Evolutionary conservation across 2,888 invertebrate species (phyloP).

Genomic region (Diadegma fenestrale): DNA sequence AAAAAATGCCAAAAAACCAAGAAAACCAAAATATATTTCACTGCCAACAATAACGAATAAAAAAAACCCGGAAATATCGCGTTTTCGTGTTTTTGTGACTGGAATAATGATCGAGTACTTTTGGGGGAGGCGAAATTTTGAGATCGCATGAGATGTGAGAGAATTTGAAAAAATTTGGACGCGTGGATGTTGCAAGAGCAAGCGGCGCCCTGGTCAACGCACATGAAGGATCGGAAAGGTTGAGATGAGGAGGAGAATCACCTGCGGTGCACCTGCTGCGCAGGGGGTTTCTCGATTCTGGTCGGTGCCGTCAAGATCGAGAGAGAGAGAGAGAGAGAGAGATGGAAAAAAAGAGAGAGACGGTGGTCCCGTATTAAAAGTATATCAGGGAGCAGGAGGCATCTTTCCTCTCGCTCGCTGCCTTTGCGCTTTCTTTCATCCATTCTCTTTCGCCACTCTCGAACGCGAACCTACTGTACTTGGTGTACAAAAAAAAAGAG

Average conservation of each 20-base stretch:
- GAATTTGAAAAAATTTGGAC: constrained; percentile 1
- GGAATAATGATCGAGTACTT: background rate
- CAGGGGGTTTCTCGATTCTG: constrained; percentile 81
- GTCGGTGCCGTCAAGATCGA: constrained; percentile 19
- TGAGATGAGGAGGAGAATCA: constrained; percentile 77
- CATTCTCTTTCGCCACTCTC: constrained; percentile 62
- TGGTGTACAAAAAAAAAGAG: constrained; percentile 14
- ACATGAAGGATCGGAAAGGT: constrained; percentile 22
- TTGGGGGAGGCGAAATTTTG: background rate
- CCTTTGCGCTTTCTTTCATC: constrained; percentile 30
- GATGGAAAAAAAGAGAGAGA: background rate
- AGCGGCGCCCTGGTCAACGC: constrained; percentile 29
- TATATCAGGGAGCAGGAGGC: constrained; percentile 63
- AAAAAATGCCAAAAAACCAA: background rate
- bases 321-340: background rate
- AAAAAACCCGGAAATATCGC: background rate
- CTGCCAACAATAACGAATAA: background rate
- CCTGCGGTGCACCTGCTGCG: constrained; percentile 85
- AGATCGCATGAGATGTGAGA: background rate
- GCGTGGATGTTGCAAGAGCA: background rate
- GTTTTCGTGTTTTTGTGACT: background rate
- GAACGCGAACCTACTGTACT: constrained; percentile 56
- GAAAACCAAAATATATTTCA: background rate
- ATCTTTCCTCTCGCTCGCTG: constrained; percentile 45
- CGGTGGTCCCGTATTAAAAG: constrained; percentile 65